Evolutionary conservation across 2,113 vertebrate species (phyloP), one percentile per base, ranked within the genome.

Genomic region (Andinoacara biseriatus): DNA sequence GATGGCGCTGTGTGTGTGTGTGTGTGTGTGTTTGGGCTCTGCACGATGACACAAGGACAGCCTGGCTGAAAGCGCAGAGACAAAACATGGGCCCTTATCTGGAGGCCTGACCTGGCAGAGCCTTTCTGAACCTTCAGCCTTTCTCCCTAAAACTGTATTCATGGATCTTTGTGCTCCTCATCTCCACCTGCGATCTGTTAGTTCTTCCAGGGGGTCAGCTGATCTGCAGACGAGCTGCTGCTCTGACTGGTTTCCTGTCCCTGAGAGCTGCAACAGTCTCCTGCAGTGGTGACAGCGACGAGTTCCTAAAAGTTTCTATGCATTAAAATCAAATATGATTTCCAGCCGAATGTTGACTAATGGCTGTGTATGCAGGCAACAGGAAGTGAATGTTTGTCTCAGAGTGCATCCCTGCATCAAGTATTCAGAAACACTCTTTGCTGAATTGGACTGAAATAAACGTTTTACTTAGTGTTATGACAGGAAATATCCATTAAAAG

Each of bases 31-130:
- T 33, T 65, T 15, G 5, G 62, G 15, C 62, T 65, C 62, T 1
- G 1, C 0, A 13, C 24, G 24, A n/a, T 15, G n/a, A 1, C 62
- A 24, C 62, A 0, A 65, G 62, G 62, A 65, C 38, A 65, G 35
- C 38, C 38, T 0, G 35, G 62, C 62, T 65, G 62, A 24, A n/a
- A 7, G 0, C 5, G 13, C 62, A 24, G 35, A 65, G 62, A 65
- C 62, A 43, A 15, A 43, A 65, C 35, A 0, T 15, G n/a, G 9
- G 20, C 15, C n/a, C n/a, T 43, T 43, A 43, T 65, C 38, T 24
- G 62, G 13, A 43, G 61, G 33, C 5, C 22, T 17, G 46, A 49
- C 14, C 11, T 13, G 3, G 10, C 3, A 43, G 9, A 43, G 10
- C 3, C 3, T 43, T 43, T 43, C 15, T 49, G 46, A 49, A 6